Evolutionary conservation across 2,113 vertebrate species (phyloP), one percentile per base, ranked within the genome.

Genomic region (Sylvietta virens): DNA sequence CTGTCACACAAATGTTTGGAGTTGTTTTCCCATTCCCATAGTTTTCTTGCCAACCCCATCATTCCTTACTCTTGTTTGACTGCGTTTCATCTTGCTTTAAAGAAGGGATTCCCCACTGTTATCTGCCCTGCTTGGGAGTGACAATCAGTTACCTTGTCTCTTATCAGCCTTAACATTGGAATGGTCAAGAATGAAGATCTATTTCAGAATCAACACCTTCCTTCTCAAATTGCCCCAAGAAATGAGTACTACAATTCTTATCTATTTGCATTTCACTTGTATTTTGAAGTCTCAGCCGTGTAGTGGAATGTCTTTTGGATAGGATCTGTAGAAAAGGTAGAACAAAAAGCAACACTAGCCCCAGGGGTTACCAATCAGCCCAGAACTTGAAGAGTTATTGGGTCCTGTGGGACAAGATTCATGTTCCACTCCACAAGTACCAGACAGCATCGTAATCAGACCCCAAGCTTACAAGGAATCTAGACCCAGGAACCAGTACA

Each of bases 361-460:
- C 10, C 30, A 19, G 16, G 44, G 16, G 3, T 45, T 26, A 74
- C 12, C 30, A 81, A 39, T 5, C 5, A 78, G 26, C 1, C 6
- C 28, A 90, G 20, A 15, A 60, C 23, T 54, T 51, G 24, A 9
- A 53, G 12, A 76, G 18, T 30, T 51, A 27, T 2, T 39, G 40
- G 69, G 33, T 44, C 27, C 8, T 15, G 12, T 14, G 27, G 14
- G 27, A 72, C 15, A 22, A 77, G 3, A 8, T 48, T 48, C 57
- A 11, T 37, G 37, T 86, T 50, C 28, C 3, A 14, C 6, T 73
- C 13, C 16, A 22, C 28, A 57, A 15, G 8, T 57, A 20, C 74
- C 17, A 14, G 8, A 57, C 3, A 65, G 1, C 10, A 19, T 15
- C 0, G 0, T 67, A 30, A 45, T 72, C n/a, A 61, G 31, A 78